Percentiles rank a stretch among this genome's conserved stretches.
Evolutionary conservation across 2,113 vertebrate species (phyloP).

Genomic region (Anser brachyrhynchus): DNA sequence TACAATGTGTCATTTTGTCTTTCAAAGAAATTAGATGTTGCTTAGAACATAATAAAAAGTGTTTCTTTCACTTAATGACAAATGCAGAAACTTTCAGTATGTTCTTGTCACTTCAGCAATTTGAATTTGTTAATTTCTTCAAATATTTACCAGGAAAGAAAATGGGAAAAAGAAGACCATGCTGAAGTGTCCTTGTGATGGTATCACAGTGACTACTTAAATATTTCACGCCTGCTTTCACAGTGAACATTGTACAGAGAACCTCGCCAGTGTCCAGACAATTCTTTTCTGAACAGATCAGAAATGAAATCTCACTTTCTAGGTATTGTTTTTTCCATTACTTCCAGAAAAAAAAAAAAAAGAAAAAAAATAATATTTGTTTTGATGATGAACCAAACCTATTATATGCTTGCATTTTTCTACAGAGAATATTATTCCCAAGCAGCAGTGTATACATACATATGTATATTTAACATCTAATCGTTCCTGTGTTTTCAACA

Average conservation of each 20-base stretch:
- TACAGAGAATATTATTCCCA: background rate
- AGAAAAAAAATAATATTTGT: background rate
- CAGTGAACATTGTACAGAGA: background rate
- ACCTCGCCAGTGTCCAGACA: background rate
- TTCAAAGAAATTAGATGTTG: background rate
- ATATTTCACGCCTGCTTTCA: background rate
- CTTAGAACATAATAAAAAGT: background rate
- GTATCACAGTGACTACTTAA: background rate
- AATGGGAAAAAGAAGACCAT: background rate
- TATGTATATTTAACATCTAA: background rate
- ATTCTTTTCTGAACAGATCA: conserved; percentile 7
- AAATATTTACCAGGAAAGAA: background rate
- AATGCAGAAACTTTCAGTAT: background rate
- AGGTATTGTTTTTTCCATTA: background rate
- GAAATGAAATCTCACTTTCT: background rate
- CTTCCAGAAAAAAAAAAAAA: background rate
- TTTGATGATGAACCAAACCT: background rate
- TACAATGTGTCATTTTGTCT: background rate
- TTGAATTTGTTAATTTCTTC: background rate
- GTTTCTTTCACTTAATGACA: background rate
- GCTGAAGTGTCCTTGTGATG: background rate
- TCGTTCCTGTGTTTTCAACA: background rate
- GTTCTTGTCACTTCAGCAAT: background rate
- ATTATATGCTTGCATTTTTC: background rate
- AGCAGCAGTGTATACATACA: background rate